Evolutionary conservation across 2,888 invertebrate genomes (phyloP).

Genomic region (Clitarchus hookeri): DNA sequence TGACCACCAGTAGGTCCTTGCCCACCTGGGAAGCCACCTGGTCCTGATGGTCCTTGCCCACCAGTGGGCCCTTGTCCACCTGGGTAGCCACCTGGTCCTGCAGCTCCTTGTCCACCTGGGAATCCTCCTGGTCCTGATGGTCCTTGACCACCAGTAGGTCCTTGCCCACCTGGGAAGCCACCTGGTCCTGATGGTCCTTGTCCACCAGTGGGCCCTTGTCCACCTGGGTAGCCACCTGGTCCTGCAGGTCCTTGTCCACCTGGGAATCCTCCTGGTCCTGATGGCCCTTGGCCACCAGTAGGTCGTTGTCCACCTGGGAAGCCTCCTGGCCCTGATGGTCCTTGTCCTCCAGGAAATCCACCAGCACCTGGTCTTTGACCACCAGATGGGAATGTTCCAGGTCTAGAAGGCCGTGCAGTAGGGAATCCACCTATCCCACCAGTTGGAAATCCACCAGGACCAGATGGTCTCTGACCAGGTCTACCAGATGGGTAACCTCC

Average conservation of each 20-base stretch:
- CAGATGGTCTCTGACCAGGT: constrained; percentile 37
- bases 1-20: constrained; percentile 41
- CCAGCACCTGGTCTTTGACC: constrained; percentile 38
- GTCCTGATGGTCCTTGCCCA: constrained; percentile 39
- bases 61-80: constrained; percentile 42
- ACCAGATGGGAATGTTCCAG: constrained; percentile 41
- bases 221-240: constrained; percentile 39
- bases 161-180: constrained; percentile 35
- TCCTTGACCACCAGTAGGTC: constrained; percentile 12
- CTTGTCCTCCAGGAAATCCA: constrained; percentile 35
- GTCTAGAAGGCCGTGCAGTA: constrained; percentile 43
- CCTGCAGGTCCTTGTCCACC: constrained; percentile 33
- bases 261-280: constrained; percentile 35
- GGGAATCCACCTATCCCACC: constrained; percentile 42
- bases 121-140: constrained; percentile 36
- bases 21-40: constrained; percentile 41
- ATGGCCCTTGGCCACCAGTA: constrained; percentile 35
- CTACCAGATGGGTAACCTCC: constrained; percentile 39
- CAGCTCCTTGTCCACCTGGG: constrained; percentile 25
- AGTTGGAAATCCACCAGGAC: constrained; percentile 43
- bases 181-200: constrained; percentile 35
- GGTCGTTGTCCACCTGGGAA: constrained; percentile 32
- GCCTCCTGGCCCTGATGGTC: neutral
- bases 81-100: constrained; percentile 37
- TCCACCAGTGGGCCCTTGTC: constrained; percentile 42